Evolutionary conservation across 2,797 vertebrate species (phyloP), one percentile per base, ranked within the genome.

Genomic region (Rallus crepitans): DNA sequence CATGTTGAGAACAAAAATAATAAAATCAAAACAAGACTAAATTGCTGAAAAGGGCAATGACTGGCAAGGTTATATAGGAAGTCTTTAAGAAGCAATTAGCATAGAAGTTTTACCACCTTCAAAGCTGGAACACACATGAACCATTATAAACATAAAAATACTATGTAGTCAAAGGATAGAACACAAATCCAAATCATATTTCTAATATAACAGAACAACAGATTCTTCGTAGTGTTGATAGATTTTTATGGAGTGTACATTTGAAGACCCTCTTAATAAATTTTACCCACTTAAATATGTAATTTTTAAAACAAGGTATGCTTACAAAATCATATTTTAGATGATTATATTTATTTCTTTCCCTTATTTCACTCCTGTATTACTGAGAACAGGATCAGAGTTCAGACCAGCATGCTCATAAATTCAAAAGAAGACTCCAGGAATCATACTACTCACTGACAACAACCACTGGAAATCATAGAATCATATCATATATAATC

Each of bases 91-190:
- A 90, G 15, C 27, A 86, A 39, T 59, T 59, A 47, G 6, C 0
- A 0, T 33, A 18, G 48, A 4, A 24, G 30, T 72, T 86, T 86
- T 61, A 63, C 45, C 0, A 0, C 33, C n/a, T 68, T 84, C 35
- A 48, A 27, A 63, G 39, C 20, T 84, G 35, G 19, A 87, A 63
- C 18, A 82, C 40, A 40, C n/a, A 42, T 37, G 42, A 45, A 78
- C 47, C 15, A 53, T 16, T 18, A 16, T 30, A 27, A 52, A 45
- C 72, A 66, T 77, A 24, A 71, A 87, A 1, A 28, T 39, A 64
- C 19, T 70, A 63, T 10, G 14, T 18, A 76, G 27, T 59, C 4
- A 2, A 91, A 79, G 56, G 89, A 12, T 15, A 56, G 25, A 82
- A 53, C 18, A 56, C 5, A 11, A 7, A 56, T 48, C 19, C 21